phyloP scores from a whole-genome alignment of 2,797 vertebrate species.

The Knipowitschia caucasica region DNA sequence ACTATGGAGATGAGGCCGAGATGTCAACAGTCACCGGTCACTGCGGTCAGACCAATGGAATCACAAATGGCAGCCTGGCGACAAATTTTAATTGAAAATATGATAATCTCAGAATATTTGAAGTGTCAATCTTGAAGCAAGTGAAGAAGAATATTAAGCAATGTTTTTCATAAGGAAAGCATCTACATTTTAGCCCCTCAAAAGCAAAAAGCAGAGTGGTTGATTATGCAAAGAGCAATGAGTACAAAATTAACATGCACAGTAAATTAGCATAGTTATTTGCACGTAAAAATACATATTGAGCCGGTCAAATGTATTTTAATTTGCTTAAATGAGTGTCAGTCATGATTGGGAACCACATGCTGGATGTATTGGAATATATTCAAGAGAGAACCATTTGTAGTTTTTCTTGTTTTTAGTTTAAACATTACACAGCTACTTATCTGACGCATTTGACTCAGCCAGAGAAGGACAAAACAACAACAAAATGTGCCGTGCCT shows the following conservation, averaged over 20 bases:
- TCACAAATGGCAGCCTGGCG: constrained; percentile 22
- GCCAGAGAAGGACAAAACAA: background rate
- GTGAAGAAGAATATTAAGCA: background rate
- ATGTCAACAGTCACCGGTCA: constrained; percentile 51
- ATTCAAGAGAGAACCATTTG: too few relatives aligned
- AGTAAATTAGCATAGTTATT: too few relatives aligned
- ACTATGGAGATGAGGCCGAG: constrained; percentile 68
- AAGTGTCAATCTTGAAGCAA: background rate
- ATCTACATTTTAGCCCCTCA: background rate
- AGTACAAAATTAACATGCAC: too few relatives aligned
- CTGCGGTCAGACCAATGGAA: constrained; percentile 30
- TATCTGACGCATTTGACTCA: background rate
- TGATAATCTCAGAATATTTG: constrained; percentile 5
- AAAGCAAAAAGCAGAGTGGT: too few relatives aligned
- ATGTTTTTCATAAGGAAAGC: background rate
- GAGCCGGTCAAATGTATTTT: too few relatives aligned
- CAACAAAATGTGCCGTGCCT: background rate
- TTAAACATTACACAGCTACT: too few relatives aligned
- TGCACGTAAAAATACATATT: background rate
- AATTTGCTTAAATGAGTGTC: too few relatives aligned
- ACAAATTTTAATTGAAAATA: constrained; percentile 11
- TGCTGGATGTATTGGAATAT: too few relatives aligned
- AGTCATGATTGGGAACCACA: too few relatives aligned
- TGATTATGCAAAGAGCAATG: too few relatives aligned
- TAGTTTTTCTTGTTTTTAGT: too few relatives aligned